A percentile compares a stretch with the other conserved stretches of the same genome.
Conservation (phyloP, 2,797 vertebrate genomes). For the Coregonus suidteri region DNA sequence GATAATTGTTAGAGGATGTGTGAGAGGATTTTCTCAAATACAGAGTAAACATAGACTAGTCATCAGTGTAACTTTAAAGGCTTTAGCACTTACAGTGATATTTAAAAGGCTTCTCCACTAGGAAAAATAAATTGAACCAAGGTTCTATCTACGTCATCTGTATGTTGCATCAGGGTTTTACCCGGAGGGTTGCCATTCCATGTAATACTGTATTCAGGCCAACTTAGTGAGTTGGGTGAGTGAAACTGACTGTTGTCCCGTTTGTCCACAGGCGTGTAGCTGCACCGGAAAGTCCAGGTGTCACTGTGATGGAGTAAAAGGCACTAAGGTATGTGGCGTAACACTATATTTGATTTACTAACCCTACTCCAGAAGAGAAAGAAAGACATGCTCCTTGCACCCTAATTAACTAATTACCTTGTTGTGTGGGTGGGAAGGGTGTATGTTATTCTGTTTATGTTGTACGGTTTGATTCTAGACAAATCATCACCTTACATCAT, state of each 20-base stretch:
- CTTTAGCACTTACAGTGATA: no score
- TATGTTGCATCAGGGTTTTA: neutral
- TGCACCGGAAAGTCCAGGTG: constrained; percentile 59
- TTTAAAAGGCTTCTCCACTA: neutral
- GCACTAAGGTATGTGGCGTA: constrained; percentile 57
- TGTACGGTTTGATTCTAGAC: no score
- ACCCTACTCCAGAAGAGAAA: no score
- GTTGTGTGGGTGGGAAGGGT: no score
- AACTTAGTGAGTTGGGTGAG: neutral
- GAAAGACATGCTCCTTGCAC: no score
- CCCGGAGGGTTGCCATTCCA: neutral
- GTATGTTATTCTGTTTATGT: no score
- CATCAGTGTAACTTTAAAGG: neutral
- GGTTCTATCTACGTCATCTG: neutral
- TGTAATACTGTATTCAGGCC: neutral
- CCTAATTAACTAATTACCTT: no score
- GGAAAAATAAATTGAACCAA: neutral
- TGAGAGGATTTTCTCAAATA: neutral
- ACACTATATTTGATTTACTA: neutral
- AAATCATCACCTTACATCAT: no score
- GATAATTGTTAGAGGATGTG: neutral
- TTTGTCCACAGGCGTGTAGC: constrained; percentile 39
- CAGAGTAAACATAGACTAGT: no score
- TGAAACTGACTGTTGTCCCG: neutral
- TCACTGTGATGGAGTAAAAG: constrained; percentile 64